Evolutionary conservation across 2,113 vertebrate species (phyloP), one percentile per base, ranked within the genome.

Genomic region (Amphilophus citrinellus): DNA sequence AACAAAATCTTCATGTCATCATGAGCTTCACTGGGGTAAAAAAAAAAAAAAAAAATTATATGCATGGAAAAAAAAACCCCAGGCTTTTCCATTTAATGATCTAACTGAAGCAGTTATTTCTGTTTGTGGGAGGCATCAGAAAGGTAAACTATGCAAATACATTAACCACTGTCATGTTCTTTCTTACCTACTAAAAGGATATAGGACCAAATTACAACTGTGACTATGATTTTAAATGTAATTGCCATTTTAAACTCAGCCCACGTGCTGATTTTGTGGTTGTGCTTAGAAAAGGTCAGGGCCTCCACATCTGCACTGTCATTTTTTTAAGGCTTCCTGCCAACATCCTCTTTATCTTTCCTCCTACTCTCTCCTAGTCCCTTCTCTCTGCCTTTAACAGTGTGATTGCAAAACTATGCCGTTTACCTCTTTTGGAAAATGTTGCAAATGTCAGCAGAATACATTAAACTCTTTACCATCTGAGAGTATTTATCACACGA

Each of bases 331-430:
- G 80, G 84, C 89, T 79, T 83, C 53, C 79, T 82, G 89, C 84
- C 84, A 89, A 83, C 85, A 22, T 84, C 73, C 17, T 82, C 47
- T 89, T 82, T 76, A 88, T 76, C 66, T 91, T 63, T 61, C 65
- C 73, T 80, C 77, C 79, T 57, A 47, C 77, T 53, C 78, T 66
- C 53, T 53, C 44, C 53, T 27, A 24, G 60, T 30, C 53, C 24
- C 27, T 18, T 77, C 5, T 59, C 14, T 80, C 80, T 59, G 59
- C 2, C 3, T 39, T 71, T 77, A 24, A 62, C 20, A 58, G 6
- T 22, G 10, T 17, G 3, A 35, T 20, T 5, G 30, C 60, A 18
- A 5, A 65, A 18, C 15, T 10, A 2, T 9, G 15, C 32, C 17
- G 0, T 66, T 65, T 35, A 35, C 35, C n/a, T 20, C 20, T 14